These are phyloP conservation scores for Trachymyrmex cornetzi DNA, from an alignment of 1,140 invertebrate genomes.

Conservation along the genomic window DNA sequence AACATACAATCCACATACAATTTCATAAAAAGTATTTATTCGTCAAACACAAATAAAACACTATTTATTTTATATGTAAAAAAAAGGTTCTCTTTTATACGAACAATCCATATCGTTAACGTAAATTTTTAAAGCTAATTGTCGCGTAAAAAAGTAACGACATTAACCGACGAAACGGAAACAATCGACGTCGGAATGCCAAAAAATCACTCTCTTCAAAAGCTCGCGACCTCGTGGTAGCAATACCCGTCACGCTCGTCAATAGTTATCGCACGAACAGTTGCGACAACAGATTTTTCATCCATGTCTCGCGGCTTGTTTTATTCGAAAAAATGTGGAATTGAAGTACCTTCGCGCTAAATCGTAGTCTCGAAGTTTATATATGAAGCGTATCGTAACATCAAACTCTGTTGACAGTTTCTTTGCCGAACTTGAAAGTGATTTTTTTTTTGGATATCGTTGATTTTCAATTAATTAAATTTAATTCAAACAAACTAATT, in stretches of 20 bases:
- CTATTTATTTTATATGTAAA: background rate
- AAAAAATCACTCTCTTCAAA: constrained; percentile 26
- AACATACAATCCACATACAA: background rate
- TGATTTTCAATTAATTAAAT: background rate
- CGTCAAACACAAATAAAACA: background rate
- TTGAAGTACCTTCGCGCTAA: background rate
- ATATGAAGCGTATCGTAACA: background rate
- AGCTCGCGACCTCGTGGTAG: background rate
- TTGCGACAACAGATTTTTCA: constrained; percentile 31
- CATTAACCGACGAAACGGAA: background rate
- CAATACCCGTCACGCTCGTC: constrained; percentile 39
- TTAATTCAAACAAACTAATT: constrained; percentile 11
- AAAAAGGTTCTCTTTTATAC: background rate
- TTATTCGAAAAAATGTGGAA: constrained; percentile 29
- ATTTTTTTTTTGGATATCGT: background rate
- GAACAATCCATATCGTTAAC: background rate
- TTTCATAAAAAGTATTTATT: constrained; percentile 6
- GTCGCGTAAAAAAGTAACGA: constrained; percentile 16
- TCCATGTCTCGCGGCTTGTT: constrained; percentile 11
- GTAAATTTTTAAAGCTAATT: constrained; percentile 29
- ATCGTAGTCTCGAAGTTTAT: constrained; percentile 28
- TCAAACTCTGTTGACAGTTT: constrained; percentile 7
- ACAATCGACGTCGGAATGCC: constrained; percentile 18
- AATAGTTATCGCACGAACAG: constrained; percentile 39
- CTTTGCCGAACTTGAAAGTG: background rate